phyloP scores from a whole-genome alignment of 1,140 invertebrate species.

The Hyles vespertilio region DNA sequence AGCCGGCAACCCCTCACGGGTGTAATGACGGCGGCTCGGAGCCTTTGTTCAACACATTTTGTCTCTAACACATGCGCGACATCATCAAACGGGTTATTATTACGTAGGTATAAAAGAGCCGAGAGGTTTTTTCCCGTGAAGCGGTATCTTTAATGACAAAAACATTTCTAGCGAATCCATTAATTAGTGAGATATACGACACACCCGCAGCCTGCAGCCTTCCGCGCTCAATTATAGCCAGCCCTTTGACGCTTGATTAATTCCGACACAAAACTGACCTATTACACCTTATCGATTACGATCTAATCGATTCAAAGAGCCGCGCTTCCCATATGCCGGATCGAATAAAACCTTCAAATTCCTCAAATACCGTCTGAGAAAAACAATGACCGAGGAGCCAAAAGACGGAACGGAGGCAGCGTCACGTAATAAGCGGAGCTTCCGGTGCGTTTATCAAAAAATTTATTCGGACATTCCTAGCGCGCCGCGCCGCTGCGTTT shows the following conservation, averaged over 20 bases:
- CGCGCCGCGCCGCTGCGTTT: slow-evolving; percentile 43
- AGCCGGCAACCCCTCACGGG: slow-evolving; percentile 15
- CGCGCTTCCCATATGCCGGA: slow-evolving; percentile 55
- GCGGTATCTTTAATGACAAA: slow-evolving; percentile 62
- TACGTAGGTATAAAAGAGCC: slow-evolving; percentile 18
- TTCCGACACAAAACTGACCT: slow-evolving; percentile 70
- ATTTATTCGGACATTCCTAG: slow-evolving; percentile 69
- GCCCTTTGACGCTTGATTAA: slow-evolving; percentile 71
- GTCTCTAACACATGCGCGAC: slow-evolving; percentile 15
- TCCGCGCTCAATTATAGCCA: slow-evolving; percentile 53
- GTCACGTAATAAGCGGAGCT: slow-evolving; percentile 66
- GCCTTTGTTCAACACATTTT: slow-evolving; percentile 4
- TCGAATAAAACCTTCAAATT: slow-evolving; percentile 49
- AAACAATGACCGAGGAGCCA: slow-evolving; percentile 61
- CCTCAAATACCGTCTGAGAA: slow-evolving; percentile 51
- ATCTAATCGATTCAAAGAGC: slow-evolving; percentile 68
- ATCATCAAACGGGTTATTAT: slow-evolving; percentile 22
- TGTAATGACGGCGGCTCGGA: slow-evolving; percentile 16
- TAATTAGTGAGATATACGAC: slow-evolving; percentile 71
- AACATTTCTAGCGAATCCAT: slow-evolving; percentile 68
- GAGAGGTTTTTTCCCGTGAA: slow-evolving; percentile 33
- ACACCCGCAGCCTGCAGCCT: slow-evolving; percentile 49
- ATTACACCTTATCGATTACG: slow-evolving; percentile 62
- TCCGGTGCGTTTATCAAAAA: slow-evolving; percentile 71
- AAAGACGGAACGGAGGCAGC: slow-evolving; percentile 56